A percentile compares a stretch with the other conserved stretches of the same genome.
Conservation (phyloP, 2,888 invertebrate species). For the Caenorhabditis sp. region DNA sequence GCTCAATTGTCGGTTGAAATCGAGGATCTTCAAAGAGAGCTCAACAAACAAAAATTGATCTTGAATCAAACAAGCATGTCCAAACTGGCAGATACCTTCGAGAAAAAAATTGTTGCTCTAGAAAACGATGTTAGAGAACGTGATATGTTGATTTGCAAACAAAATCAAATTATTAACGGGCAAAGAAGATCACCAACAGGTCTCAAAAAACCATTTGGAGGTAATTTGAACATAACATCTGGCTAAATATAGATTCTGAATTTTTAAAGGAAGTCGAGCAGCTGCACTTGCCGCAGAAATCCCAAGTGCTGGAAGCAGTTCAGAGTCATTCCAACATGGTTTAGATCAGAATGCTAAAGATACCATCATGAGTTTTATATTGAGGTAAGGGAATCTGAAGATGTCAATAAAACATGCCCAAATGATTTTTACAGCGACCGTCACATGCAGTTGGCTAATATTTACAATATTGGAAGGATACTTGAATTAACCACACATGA, state of each 20-base stretch:
- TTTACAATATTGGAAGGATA: slow-evolving; percentile 49
- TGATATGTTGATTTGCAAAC: slow-evolving; percentile 56
- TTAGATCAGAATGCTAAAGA: slow-evolving; percentile 33
- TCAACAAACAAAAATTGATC: slow-evolving; percentile 48
- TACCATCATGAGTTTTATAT: slow-evolving; percentile 31
- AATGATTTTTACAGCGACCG: slow-evolving; percentile 37
- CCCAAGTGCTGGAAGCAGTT: slow-evolving; percentile 45
- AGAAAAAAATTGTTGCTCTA: slow-evolving; percentile 45
- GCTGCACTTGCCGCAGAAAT: slow-evolving; percentile 33
- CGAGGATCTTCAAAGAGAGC: slow-evolving; percentile 49
- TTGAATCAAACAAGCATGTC: slow-evolving; percentile 45
- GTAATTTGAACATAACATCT: not conserved
- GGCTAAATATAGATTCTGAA: not conserved
- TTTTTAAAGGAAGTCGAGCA: slow-evolving; percentile 24
- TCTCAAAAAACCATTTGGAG: not conserved
- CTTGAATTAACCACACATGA: slow-evolving; percentile 42
- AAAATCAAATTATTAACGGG: slow-evolving; percentile 55
- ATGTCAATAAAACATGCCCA: slow-evolving; percentile 1
- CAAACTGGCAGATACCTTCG: slow-evolving; percentile 47
- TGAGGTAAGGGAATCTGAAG: slow-evolving; percentile 23
- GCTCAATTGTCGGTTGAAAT: slow-evolving; percentile 50
- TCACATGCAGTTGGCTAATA: slow-evolving; percentile 46
- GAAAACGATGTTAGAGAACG: slow-evolving; percentile 56
- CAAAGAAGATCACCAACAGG: slow-evolving; percentile 43
- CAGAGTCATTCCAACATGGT: slow-evolving; percentile 45